Evolutionary conservation across 2,888 invertebrate genomes (phyloP).

Genomic region (Aphidoletes aphidimyza): DNA sequence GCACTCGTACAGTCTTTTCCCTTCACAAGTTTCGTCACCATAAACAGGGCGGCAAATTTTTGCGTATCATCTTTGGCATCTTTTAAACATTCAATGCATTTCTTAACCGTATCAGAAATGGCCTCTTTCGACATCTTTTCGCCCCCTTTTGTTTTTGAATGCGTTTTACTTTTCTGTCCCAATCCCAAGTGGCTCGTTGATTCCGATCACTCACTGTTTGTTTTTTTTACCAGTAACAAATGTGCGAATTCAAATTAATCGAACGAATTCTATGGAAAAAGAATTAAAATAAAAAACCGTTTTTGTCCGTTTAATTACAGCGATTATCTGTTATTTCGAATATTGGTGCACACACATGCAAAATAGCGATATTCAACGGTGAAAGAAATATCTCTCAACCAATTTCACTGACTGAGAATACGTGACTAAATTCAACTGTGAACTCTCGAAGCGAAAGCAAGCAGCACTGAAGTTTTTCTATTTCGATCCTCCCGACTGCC

Average conservation of each 20-base stretch:
- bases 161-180: background rate
- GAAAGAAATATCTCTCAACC: no score
- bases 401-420: background rate
- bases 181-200: no score
- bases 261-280: background rate
- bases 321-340: background rate
- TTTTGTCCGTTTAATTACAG: background rate
- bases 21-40: slow-evolving; percentile 90
- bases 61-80: slow-evolving; percentile 86
- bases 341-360: background rate
- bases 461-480: slow-evolving; percentile 31
- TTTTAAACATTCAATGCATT: slow-evolving; percentile 84
- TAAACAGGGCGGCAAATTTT: slow-evolving; percentile 89
- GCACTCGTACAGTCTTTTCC: slow-evolving; percentile 81
- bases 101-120: slow-evolving; percentile 84
- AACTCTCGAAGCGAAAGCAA: slow-evolving; percentile 28
- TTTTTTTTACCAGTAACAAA: background rate
- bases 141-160: background rate
- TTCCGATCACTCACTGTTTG: no score
- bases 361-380: slow-evolving; percentile 10
- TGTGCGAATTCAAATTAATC: background rate
- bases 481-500: background rate
- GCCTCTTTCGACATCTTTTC: slow-evolving; percentile 62
- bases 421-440: slow-evolving; percentile 43
- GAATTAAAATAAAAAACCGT: background rate